A percentile compares a stretch with the other conserved stretches of the same genome.
phyloP scores from a whole-genome alignment of 2,113 vertebrate species.

The Coreoperca whiteheadi region DNA sequence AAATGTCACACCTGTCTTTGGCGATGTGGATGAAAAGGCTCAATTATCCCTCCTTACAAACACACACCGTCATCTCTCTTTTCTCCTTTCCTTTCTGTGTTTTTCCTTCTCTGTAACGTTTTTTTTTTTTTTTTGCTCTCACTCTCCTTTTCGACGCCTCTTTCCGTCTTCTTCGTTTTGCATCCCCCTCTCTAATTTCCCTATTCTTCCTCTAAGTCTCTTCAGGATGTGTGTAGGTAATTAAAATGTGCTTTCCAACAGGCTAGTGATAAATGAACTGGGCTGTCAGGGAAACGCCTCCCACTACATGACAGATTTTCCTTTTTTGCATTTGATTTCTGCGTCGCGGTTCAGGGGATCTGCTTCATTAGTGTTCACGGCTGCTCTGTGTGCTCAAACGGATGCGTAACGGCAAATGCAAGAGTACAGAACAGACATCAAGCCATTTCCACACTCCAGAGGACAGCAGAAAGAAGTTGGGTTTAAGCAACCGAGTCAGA shows the following conservation, averaged over 20 bases:
- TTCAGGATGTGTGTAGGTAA: conserved; percentile 32
- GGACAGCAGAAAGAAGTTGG: background rate
- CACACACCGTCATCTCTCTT: conserved; percentile 12
- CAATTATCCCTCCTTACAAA: conserved; percentile 61
- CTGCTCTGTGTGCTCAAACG: background rate
- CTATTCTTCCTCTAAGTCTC: background rate
- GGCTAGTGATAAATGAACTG: conserved; percentile 34
- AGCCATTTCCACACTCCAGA: conserved; percentile 30
- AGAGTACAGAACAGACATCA: conserved; percentile 23
- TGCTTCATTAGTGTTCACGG: conserved; percentile 41
- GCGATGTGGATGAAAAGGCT: conserved; percentile 59
- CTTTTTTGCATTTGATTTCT: background rate
- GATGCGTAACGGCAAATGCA: background rate
- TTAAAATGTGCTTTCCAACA: conserved; percentile 52
- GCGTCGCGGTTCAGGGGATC: conserved; percentile 24
- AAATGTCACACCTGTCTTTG: conserved; percentile 68
- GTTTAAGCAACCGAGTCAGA: conserved; percentile 12
- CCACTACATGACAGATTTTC: conserved; percentile 13
- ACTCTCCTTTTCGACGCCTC: background rate
- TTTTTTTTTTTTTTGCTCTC: too few species aligned
- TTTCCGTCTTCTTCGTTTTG: background rate
- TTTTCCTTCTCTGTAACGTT: background rate
- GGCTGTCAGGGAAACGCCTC: conserved; percentile 50
- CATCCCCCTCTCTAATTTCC: background rate
- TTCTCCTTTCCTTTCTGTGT: background rate